Evolutionary conservation across 2,888 invertebrate genomes (phyloP).

Genomic region (Cotesia congregata): DNA sequence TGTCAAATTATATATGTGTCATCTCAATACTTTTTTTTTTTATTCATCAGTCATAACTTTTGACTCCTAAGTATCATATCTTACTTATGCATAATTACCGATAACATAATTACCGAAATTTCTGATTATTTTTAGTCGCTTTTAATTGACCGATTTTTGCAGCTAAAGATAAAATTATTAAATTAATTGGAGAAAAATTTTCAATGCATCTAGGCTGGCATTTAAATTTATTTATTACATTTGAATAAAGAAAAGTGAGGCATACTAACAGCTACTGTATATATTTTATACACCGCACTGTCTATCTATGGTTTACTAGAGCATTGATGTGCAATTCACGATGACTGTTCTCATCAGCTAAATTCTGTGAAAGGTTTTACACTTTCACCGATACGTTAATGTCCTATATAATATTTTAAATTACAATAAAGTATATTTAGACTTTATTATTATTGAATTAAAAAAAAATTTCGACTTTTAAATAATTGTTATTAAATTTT

Average conservation of each 20-base stretch:
- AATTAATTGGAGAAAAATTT: too few species aligned
- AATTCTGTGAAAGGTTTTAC: not conserved
- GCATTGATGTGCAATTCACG: slow-evolving; percentile 1
- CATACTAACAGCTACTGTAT: not conserved
- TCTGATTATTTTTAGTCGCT: too few species aligned
- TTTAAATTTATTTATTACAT: not conserved
- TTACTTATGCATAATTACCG: too few species aligned
- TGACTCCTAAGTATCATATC: too few species aligned
- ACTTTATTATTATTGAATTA: too few species aligned
- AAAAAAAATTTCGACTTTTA: too few species aligned
- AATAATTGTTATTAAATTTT: too few species aligned
- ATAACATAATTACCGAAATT: too few species aligned
- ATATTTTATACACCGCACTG: not conserved
- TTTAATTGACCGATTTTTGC: too few species aligned
- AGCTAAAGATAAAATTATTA: too few species aligned
- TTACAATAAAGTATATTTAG: too few species aligned
- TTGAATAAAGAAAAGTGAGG: slow-evolving; percentile 1
- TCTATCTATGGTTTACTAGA: not conserved
- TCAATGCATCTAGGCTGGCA: not conserved
- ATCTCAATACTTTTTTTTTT: not conserved
- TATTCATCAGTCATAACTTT: too few species aligned
- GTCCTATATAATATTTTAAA: not conserved
- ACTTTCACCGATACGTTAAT: not conserved
- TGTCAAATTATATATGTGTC: slow-evolving; percentile 12
- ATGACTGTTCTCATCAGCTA: slow-evolving; percentile 1